These are phyloP conservation scores for Pithys albifrons DNA, from an alignment of 2,113 vertebrate species.

Conservation along the genomic window DNA sequence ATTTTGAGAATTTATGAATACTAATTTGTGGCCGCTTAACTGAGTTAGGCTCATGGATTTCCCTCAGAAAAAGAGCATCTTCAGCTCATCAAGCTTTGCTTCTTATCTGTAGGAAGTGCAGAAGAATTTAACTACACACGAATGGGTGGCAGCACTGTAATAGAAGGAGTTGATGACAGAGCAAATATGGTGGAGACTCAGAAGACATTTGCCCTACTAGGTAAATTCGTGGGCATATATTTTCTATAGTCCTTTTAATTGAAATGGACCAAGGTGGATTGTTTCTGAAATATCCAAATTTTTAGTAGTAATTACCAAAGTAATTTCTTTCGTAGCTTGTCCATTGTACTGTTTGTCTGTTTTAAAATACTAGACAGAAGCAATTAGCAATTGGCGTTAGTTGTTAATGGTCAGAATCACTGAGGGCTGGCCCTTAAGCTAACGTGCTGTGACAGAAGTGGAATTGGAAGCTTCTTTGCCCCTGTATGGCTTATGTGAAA, in stretches of 20 bases:
- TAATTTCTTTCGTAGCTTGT: neutral
- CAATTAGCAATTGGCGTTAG: neutral
- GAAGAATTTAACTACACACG: conserved; percentile 90
- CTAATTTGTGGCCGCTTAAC: neutral
- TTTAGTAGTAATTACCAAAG: neutral
- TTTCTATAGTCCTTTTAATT: neutral
- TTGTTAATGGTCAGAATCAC: neutral
- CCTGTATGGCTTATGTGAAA: neutral
- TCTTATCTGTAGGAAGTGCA: conserved; percentile 78
- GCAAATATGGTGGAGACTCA: conserved; percentile 88
- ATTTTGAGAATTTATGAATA: neutral
- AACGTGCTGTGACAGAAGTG: neutral
- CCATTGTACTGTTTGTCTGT: neutral
- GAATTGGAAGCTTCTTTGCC: neutral
- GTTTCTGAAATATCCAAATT: neutral
- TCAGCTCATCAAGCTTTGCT: neutral
- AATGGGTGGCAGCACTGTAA: conserved; percentile 82
- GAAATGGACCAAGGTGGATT: neutral
- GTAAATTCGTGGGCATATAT: conserved; percentile 64
- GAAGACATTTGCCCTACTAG: conserved; percentile 87
- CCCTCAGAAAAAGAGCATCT: neutral
- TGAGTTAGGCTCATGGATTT: neutral
- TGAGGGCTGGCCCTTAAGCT: neutral
- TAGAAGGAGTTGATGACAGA: conserved; percentile 88
- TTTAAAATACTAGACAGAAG: neutral